A percentile compares a stretch with the other conserved stretches of the same genome.
phyloP scores from a whole-genome alignment of 2,113 vertebrate species.

The Scortum barcoo region DNA sequence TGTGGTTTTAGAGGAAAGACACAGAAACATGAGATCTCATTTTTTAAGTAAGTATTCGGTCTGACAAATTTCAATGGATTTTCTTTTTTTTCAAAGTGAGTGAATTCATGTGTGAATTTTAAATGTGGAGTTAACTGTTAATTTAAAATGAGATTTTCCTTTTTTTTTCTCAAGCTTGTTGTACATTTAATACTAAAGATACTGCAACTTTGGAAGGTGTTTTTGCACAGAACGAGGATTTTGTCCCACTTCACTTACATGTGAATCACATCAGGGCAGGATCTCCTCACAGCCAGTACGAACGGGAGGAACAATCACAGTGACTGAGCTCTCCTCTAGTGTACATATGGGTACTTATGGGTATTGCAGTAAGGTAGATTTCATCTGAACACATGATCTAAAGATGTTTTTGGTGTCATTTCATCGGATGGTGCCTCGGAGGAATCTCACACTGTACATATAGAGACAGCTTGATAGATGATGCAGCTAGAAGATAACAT shows the following conservation, averaged over 20 bases:
- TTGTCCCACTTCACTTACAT: no score
- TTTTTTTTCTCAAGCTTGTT: no score
- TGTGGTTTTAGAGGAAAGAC: not conserved
- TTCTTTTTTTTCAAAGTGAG: not conserved
- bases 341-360: not conserved
- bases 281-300: not conserved
- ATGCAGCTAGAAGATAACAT: no score
- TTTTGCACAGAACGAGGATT: no score
- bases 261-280: no score
- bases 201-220: not conserved
- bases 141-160: not conserved
- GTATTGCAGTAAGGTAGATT: not conserved
- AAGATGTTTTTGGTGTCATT: not conserved
- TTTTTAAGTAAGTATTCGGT: not conserved
- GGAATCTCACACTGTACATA: no score
- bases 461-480: no score
- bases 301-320: not conserved
- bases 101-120: slow-evolving; percentile 1
- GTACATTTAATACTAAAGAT: not conserved
- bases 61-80: not conserved
- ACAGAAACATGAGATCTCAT: not conserved
- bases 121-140: not conserved
- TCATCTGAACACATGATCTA: not conserved
- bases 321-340: not conserved
- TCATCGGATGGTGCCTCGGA: not conserved